These are phyloP conservation scores for Monochamus alternatus DNA, from an alignment of 2,888 invertebrate genomes.

Conservation along the genomic window DNA sequence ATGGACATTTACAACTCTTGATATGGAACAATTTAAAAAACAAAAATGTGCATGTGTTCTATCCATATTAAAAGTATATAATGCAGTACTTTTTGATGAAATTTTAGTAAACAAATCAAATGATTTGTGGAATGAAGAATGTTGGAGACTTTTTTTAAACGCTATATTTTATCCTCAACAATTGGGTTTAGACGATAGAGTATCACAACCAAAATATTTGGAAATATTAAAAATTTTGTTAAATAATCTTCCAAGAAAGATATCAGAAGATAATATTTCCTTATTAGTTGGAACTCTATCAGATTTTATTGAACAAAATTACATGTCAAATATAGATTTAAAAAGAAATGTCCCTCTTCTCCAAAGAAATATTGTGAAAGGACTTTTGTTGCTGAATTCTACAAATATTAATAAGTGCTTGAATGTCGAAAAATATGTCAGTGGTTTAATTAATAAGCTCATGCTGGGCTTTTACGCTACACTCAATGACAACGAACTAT, in stretches of 20 bases:
- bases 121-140: slow-evolving; percentile 50
- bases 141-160: slow-evolving; percentile 57
- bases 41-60: slow-evolving; percentile 48
- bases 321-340: slow-evolving; percentile 52
- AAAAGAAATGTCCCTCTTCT: slow-evolving; percentile 54
- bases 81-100: slow-evolving; percentile 42
- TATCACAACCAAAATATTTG: slow-evolving; percentile 40
- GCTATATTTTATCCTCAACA: slow-evolving; percentile 55
- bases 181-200: slow-evolving; percentile 53
- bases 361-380: slow-evolving; percentile 61
- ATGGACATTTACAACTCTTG: slow-evolving; percentile 53
- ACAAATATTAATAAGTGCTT: slow-evolving; percentile 39
- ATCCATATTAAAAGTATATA: slow-evolving; percentile 49
- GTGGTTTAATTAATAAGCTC: slow-evolving; percentile 45
- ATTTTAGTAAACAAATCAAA: slow-evolving; percentile 37
- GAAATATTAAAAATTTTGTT: slow-evolving; percentile 48
- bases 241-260: slow-evolving; percentile 48
- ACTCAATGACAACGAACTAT: slow-evolving; percentile 46
- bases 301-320: slow-evolving; percentile 46
- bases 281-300: slow-evolving; percentile 44
- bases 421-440: slow-evolving; percentile 35
- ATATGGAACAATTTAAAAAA: slow-evolving; percentile 51
- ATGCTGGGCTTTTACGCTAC: slow-evolving; percentile 47
- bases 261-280: slow-evolving; percentile 39
- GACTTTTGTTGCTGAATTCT: slow-evolving; percentile 55